phyloP scores from a whole-genome alignment of 2,797 vertebrate species.

The Crax fasciolata region DNA sequence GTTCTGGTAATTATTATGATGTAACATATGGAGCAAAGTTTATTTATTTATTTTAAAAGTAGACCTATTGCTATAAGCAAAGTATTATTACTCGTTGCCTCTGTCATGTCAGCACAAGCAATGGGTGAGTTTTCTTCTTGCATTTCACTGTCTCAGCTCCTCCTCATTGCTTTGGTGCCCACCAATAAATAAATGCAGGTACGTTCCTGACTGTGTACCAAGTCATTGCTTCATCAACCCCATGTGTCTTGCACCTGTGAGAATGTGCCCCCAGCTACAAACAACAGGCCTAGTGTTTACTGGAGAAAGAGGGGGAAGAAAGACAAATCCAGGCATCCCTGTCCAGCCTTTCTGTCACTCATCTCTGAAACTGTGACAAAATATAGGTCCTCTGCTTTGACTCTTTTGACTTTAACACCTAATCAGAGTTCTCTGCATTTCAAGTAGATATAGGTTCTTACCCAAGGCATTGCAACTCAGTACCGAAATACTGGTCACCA shows the following conservation, averaged over 20 bases:
- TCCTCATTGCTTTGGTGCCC: neutral
- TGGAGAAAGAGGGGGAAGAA: neutral
- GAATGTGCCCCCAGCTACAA: neutral
- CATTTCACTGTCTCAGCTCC: neutral
- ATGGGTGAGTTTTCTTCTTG: neutral
- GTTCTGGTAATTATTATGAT: neutral
- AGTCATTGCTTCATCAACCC: neutral
- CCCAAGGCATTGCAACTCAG: neutral
- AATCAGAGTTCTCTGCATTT: neutral
- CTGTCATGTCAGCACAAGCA: neutral
- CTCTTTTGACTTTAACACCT: neutral
- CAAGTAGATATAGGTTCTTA: neutral
- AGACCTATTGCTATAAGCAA: neutral
- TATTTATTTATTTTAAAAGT: neutral
- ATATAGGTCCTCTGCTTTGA: neutral
- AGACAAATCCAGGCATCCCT: neutral
- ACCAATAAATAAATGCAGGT: neutral
- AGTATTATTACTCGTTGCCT: neutral
- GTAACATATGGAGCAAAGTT: neutral
- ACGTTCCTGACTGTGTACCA: neutral
- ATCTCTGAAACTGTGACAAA: neutral
- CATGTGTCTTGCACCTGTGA: neutral
- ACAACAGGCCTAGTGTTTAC: neutral
- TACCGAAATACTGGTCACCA: neutral
- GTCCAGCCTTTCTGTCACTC: neutral